Evolutionary conservation across 2,888 invertebrate species (phyloP), one percentile per base, ranked within the genome.

Genomic region (Hydropsyche betteni): DNA sequence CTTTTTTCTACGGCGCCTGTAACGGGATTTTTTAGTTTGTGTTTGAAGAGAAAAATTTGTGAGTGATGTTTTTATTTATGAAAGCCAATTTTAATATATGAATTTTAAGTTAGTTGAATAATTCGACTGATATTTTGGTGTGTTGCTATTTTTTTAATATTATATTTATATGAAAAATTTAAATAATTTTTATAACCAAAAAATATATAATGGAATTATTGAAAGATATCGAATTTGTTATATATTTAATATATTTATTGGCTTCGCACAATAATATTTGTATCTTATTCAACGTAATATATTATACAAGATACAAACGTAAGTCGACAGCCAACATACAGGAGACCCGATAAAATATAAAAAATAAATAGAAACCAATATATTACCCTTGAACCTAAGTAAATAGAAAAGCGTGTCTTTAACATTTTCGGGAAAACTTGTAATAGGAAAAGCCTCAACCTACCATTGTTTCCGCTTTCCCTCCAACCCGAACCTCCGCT

Each of bases 401-500:
- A 58, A 58, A 58, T 58, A 58, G 16, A 24, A 14, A 24, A 58
- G 58, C 24, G 58, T 58, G 16, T 14, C 16, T 24, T 16, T 16
- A 24, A 24, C 24, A 24, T 16, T 44, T 14, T 58, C 24, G 36
- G 36, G 64, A 64, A 64, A 64, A 64, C 64, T 64, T 36, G 36
- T 64, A 64, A 36, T 64, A n/a, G 64, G 36, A 64, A 64, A 64
- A 36, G 36, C 34, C 34, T 12, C n/a, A 8, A 34, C n/a, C 24
- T 58, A 58, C 16, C 24, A 24, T 58, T 24, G 58, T 58, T 58
- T 16, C 16, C 58, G 58, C 24, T 58, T 58, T 58, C 58, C 58
- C 58, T 14, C 16, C 24, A 24, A 58, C 58, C 4, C 44, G 44
- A 44, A 44, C 6, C 44, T 6, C 44, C 44, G 10, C 44, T 44